Conservation (phyloP, 2,113 vertebrate species). For the Apteryx owenii region DNA sequence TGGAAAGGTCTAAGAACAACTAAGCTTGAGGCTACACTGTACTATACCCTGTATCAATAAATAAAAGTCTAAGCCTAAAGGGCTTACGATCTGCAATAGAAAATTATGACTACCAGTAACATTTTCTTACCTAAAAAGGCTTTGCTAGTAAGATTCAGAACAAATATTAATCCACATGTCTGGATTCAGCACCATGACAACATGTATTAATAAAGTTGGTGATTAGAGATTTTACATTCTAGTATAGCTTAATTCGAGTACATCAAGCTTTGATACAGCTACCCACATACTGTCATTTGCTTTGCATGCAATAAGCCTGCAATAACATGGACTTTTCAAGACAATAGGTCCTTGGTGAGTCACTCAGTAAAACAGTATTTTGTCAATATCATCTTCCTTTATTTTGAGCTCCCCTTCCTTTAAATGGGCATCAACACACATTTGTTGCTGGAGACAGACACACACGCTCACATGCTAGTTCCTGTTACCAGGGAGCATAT, state of each 20-base stretch:
- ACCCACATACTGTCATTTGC: neutral
- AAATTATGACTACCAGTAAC: neutral
- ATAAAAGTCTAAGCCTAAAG: neutral
- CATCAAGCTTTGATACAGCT: neutral
- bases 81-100: neutral
- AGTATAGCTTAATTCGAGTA: neutral
- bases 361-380: neutral
- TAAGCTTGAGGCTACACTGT: neutral
- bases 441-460: neutral
- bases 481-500: neutral
- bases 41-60: neutral
- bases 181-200: neutral
- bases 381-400: neutral
- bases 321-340: neutral
- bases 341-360: neutral
- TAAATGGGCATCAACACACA: neutral
- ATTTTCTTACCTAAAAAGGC: neutral
- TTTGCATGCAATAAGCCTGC: neutral
- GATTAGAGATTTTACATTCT: neutral
- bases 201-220: neutral
- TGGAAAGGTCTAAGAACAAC: neutral
- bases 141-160: neutral
- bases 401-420: neutral
- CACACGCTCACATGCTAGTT: neutral
- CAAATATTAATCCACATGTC: neutral